Percentiles rank a stretch among this genome's conserved stretches.
These are phyloP conservation scores for Ivindomyrus marchei DNA, from an alignment of 2,113 vertebrate genomes.

Conservation along the genomic window DNA sequence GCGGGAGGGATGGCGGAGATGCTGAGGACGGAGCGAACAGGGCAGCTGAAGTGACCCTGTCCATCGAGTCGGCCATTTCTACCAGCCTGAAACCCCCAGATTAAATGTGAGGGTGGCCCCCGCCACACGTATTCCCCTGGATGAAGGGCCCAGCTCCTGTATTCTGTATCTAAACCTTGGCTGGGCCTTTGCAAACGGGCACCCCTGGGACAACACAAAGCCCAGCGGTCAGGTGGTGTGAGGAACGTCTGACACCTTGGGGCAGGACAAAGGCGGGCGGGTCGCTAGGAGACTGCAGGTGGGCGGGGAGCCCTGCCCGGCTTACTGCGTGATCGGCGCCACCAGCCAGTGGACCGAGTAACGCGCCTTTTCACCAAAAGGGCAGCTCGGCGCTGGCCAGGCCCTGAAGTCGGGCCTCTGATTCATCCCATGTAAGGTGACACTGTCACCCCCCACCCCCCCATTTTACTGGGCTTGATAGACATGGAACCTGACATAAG, in stretches of 20 bases:
- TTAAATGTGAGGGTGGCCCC: neutral
- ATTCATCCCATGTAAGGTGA: constrained; percentile 24
- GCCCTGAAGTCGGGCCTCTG: constrained; percentile 41
- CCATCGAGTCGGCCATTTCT: neutral
- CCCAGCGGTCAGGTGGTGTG: neutral
- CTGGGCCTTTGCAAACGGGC: neutral
- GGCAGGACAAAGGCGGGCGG: constrained; percentile 26
- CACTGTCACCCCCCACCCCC: constrained; percentile 17
- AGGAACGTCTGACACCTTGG: neutral
- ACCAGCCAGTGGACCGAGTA: constrained; percentile 48
- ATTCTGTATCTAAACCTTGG: constrained; percentile 14
- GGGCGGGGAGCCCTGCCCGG: constrained; percentile 37
- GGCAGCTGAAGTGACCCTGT: neutral
- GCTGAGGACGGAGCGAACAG: neutral
- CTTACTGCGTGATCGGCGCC: constrained; percentile 46
- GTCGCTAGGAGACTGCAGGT: constrained; percentile 22
- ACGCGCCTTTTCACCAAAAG: constrained; percentile 54
- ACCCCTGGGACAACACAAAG: neutral
- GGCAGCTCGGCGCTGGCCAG: constrained; percentile 25
- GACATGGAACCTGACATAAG: neutral
- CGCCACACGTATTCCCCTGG: neutral
- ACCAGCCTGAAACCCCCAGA: neutral
- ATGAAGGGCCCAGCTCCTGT: constrained; percentile 29
- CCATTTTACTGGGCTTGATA: neutral
- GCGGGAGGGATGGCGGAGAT: neutral